Evolutionary conservation across 2,797 vertebrate species (phyloP).

Genomic region (Hypotaenidia okinawae): DNA sequence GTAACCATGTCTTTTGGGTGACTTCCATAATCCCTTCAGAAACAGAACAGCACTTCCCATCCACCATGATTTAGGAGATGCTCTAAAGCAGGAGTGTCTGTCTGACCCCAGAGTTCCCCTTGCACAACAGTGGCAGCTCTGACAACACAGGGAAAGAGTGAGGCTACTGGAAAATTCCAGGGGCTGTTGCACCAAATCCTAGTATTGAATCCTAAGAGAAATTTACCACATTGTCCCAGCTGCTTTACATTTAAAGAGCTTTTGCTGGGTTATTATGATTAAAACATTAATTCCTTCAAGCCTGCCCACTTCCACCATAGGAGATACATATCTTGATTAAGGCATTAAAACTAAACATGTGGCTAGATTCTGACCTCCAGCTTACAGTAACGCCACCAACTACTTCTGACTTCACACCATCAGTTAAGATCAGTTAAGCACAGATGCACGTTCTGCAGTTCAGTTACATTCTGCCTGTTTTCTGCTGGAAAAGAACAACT

Average conservation of each 20-base stretch:
- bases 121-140: background rate
- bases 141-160: background rate
- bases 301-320: background rate
- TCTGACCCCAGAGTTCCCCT: background rate
- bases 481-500: background rate
- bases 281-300: background rate
- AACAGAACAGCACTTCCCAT: background rate
- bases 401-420: background rate
- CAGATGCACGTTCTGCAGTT: background rate
- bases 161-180: background rate
- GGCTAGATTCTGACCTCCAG: background rate
- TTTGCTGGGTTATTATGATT: background rate
- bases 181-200: background rate
- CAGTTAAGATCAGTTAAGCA: background rate
- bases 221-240: background rate
- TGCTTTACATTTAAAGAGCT: background rate
- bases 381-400: background rate
- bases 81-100: background rate
- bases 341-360: background rate
- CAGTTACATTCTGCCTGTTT: background rate
- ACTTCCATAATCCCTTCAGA: background rate
- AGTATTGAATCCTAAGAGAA: background rate
- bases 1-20: background rate
- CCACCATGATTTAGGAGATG: background rate
- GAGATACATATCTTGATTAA: background rate